Conservation (phyloP, 2,888 invertebrate genomes). For the Pseudococcus viburni region DNA sequence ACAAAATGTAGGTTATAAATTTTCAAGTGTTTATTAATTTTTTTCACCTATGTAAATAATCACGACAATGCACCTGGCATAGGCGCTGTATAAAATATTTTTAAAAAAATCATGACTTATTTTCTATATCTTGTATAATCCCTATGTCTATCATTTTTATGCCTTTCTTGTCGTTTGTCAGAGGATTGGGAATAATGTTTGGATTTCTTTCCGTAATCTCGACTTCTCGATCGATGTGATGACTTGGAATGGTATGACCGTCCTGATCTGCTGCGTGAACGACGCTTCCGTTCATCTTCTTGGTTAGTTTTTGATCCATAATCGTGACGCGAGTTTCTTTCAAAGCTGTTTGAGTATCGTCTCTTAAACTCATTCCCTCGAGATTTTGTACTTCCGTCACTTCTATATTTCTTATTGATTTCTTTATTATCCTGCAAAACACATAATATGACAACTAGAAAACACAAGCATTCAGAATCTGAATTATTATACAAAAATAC, state of each 20-base stretch:
- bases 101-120: no score
- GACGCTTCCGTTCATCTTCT: not conserved
- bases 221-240: not conserved
- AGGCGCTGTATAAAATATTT: no score
- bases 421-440: conserved; percentile 63
- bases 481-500: conserved; percentile 67
- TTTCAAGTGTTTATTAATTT: no score
- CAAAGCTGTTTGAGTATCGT: not conserved
- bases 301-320: not conserved
- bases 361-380: not conserved
- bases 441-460: not conserved
- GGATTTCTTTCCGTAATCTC: not conserved
- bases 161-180: not conserved
- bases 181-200: not conserved
- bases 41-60: no score
- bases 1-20: no score
- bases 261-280: conserved; percentile 17
- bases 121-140: not conserved
- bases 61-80: no score
- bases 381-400: not conserved
- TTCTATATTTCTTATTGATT: not conserved
- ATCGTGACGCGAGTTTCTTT: not conserved
- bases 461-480: not conserved
- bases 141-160: not conserved
- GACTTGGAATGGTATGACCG: not conserved